Conservation (phyloP, 2,888 invertebrate species). For the Caenorhabditis drosophilae region DNA sequence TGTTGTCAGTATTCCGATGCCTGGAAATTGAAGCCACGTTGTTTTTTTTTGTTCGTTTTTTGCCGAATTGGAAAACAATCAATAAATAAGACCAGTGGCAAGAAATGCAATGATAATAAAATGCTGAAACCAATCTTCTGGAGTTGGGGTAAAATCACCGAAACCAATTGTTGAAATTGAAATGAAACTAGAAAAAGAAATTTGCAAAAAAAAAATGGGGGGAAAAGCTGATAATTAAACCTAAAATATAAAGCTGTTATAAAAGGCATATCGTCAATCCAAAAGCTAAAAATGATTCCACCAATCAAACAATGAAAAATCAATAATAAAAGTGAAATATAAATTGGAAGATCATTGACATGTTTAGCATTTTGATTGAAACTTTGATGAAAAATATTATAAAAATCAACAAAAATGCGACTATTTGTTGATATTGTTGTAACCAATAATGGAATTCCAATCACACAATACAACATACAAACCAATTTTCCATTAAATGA, state of each 20-base stretch:
- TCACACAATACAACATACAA: conserved; percentile 51
- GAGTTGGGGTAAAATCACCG: conserved; percentile 54
- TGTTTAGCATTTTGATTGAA: conserved; percentile 15
- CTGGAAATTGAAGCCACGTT: conserved; percentile 12
- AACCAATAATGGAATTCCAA: conserved; percentile 58
- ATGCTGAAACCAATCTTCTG: conserved; percentile 43
- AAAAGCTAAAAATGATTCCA: conserved; percentile 49
- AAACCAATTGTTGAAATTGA: conserved; percentile 63
- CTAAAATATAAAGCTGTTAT: conserved; percentile 57
- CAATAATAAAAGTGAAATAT: conserved; percentile 42
- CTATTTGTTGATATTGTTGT: conserved; percentile 54
- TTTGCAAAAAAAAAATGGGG: too few relatives aligned
- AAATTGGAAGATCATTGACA: conserved; percentile 35
- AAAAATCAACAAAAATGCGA: conserved; percentile 50
- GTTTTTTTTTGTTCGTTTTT: background rate
- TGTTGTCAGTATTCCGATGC: conserved; percentile 55
- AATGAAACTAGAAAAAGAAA: conserved; percentile 51
- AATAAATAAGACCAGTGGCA: conserved; percentile 20
- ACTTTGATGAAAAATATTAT: conserved; percentile 40
- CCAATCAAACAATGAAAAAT: conserved; percentile 50
- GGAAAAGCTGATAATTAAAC: conserved; percentile 11
- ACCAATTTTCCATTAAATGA: conserved; percentile 22
- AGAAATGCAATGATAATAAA: conserved; percentile 49
- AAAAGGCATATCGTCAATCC: conserved; percentile 50
- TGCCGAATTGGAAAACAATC: background rate